Evolutionary conservation across 1,140 invertebrate species (phyloP), one percentile per base, ranked within the genome.

Genomic region (Dolichoris vasculosae): DNA sequence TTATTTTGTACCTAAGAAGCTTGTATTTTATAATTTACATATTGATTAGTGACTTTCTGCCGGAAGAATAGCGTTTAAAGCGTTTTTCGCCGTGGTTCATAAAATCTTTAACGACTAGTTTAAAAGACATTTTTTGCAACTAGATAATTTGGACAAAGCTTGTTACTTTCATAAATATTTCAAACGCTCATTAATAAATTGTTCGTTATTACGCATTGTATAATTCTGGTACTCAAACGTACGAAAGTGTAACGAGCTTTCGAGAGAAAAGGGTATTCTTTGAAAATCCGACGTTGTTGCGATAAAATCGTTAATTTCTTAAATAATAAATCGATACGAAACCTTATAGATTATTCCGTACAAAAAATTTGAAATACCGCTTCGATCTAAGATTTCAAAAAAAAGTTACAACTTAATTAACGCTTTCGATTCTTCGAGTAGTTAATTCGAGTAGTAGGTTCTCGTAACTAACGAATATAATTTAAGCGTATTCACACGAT

Each of bases 121-220:
- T 77, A 78, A 86, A 77, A 86, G 38, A 46, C 59, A 82, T 32
- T 86, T 82, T 86, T 86, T 82, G 13, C 15, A 67, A 51, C 35
- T n/a, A 40, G 32, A 80, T 48, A 82, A 63, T 67, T 82, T 46
- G 43, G 55, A n/a, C 30, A 26, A 69, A 69, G 43, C 69, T 86
- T 55, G 69, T 69, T 77, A 67, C 84, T 82, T 69, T 77, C 63
- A 69, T 82, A 82, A 86, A 82, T 82, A 67, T 69, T 82, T 35
- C 46, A 43, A 69, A 55, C 43, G 11, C 2, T 59, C 43, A 78
- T 82, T 69, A 82, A 82, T 78, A 69, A 82, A 82, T 35, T 67
- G 80, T 38, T 38, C 20, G 73, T 55, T 69, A 69, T 82, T 76
- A 67, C 55, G 43, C 8, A 43, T 81, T 85, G 55, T 69, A 26